Evolutionary conservation across 2,888 invertebrate genomes (phyloP), one percentile per base, ranked within the genome.

Genomic region (Disparrhopalites patrizii): DNA sequence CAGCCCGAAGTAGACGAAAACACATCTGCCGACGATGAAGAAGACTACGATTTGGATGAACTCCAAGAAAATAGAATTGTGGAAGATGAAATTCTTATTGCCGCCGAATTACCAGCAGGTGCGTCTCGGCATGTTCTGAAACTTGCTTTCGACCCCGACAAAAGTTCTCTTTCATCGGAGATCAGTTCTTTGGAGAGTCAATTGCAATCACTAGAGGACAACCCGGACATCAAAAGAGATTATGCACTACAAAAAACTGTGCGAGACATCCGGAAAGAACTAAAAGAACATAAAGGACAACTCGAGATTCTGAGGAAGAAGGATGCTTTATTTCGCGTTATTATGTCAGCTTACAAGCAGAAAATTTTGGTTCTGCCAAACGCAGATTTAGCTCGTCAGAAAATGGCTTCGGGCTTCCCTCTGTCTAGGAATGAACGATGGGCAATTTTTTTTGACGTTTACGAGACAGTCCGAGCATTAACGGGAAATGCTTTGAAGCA

Each of bases 21-120:
- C n/a, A n/a, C n/a, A n/a, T n/a, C n/a, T n/a, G n/a, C n/a, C n/a
- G n/a, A n/a, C n/a, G 68, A 68, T 30, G 72, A 71, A 1, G 74
- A 75, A 51, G 72, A 75, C 23, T 72, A 69, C 18, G 73, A 75
- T 52, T n/a, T 73, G n/a, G 69, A 73, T n/a, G 73, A 73, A 31
- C 30, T 74, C 3, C 31, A 69, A 54, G 68, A 57, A 10, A 66
- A 69, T 27, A 58, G 74, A 40, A 36, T 74, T 13, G 4, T 72
- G 10, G n/a, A n/a, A n/a, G 74, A 74, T 27, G 72, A 72, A 25
- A 36, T 61, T n/a, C 30, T 33, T 33, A 23, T 50, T 3, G 13
- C 15, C 15, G 54, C 54, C 3, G 54, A 51, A 5, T 13, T 3
- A 33, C 47, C 61, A 2, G 33, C 47, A 3, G 28, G n/a, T 27